phyloP scores from a whole-genome alignment of 2,797 vertebrate species.

The Peromyscus melanophrys region DNA sequence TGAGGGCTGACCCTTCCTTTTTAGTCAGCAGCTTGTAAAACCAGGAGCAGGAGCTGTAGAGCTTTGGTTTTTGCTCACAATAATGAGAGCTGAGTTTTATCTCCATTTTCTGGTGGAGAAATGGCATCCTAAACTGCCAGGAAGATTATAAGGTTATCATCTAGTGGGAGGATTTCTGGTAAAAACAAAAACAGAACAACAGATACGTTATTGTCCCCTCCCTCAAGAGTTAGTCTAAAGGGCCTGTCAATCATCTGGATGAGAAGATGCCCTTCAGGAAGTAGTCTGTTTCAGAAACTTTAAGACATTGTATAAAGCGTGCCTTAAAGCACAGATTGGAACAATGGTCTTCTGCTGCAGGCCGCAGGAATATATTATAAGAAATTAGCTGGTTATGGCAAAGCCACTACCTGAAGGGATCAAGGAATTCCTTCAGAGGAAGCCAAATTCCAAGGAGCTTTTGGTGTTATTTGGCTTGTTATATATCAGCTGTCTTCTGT shows the following conservation, averaged over 20 bases:
- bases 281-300: background rate
- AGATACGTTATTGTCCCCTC: background rate
- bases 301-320: background rate
- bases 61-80: background rate
- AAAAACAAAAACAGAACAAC: background rate
- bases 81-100: background rate
- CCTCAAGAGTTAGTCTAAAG: background rate
- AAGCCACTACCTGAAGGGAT: no score
- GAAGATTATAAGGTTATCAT: background rate
- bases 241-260: background rate
- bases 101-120: background rate
- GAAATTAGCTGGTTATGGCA: no score
- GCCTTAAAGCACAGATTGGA: background rate
- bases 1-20: background rate
- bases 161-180: background rate
- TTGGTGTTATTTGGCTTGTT: no score
- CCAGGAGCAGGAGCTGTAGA: background rate
- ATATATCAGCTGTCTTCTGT: no score
- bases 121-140: background rate
- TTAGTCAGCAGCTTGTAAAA: background rate
- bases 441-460: no score
- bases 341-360: no score
- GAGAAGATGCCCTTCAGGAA: background rate
- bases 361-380: no score
- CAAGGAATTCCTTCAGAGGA: no score